phyloP scores from a whole-genome alignment of 2,113 vertebrate genomes.

The Papio anubis region DNA sequence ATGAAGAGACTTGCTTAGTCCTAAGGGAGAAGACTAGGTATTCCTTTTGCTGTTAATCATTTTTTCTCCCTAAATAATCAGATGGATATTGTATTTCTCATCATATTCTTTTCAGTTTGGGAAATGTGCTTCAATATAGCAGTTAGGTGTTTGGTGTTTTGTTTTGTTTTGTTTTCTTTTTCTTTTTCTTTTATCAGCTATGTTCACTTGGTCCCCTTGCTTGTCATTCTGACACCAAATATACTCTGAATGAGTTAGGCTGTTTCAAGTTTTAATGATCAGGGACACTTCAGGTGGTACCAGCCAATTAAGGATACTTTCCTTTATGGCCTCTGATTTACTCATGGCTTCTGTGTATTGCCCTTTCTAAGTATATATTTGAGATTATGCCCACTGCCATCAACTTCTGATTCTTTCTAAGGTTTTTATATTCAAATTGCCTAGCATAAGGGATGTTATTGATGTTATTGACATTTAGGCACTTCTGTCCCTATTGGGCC shows the following conservation, averaged over 20 bases:
- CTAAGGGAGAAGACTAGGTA: background rate
- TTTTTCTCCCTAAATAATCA: background rate
- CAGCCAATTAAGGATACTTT: background rate
- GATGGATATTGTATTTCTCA: background rate
- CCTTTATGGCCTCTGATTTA: background rate
- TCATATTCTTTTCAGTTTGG: background rate
- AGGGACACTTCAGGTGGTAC: background rate
- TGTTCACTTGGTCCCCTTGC: background rate
- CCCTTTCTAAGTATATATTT: background rate
- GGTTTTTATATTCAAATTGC: background rate
- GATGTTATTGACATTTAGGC: background rate
- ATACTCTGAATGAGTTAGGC: background rate
- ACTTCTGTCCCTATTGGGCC: background rate
- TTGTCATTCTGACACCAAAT: background rate
- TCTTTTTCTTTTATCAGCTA: background rate
- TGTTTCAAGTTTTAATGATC: background rate
- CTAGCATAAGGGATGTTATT: background rate
- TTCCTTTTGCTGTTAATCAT: background rate
- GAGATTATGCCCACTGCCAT: background rate
- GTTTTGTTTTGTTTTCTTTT: too few species aligned
- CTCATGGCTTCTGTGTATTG: background rate
- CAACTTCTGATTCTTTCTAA: background rate
- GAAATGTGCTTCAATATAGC: background rate
- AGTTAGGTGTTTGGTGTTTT: too few species aligned
- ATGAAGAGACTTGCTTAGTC: conserved; percentile 26